Base-by-base conservation (phyloP, 2,113 vertebrate genomes). In the Smithornis capensis region DNA sequence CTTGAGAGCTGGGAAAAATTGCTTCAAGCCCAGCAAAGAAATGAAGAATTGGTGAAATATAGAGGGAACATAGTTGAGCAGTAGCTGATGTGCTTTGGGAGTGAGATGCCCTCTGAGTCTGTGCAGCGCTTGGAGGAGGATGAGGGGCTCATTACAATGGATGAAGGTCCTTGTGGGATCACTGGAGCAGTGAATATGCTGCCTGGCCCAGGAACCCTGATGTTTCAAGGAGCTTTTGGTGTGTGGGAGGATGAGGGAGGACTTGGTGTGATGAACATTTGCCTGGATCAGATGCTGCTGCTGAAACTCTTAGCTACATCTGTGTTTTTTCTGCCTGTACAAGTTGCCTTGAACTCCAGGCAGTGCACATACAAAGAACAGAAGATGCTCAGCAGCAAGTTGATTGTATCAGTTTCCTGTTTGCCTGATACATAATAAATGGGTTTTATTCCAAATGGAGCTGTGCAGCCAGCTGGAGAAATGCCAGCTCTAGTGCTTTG, bases 101-200 rank as follows among this genome's bases (percentile, higher is more conserved):
- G n/a, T 64, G 31, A 5, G 23, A 38, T 6, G 9, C 5, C 9
- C 24, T 44, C 45, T 29, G 60, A 38, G 31, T 16, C 38, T 22
- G 2, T 17, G 13, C 15, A 25, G 29, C 1, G 19, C 12, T 35
- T 67, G 19, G 40, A 65, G 19, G 37, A 84, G 16, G 50, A 37
- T 40, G 29, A 69, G n/a, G 25, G 18, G 25, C 19, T 65, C 22
- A 6, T 42, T 25, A 29, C 16, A 50, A 19, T 35, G 14, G 40
- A 42, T 69, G 50, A 74, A 47, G 25, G n/a, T 42, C 55, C 37
- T 45, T 0, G 1, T 63, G 55, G 19, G 8, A 11, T 79, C 37
- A 42, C 37, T 35, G 19, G 29, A 57, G 60, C 19, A 57, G 25
- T 0, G 0, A 47, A 7, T 16, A 1, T 35, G 25, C 11, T 57